phyloP scores from a whole-genome alignment of 2,888 invertebrate species.

The Tigriopus californicus region DNA sequence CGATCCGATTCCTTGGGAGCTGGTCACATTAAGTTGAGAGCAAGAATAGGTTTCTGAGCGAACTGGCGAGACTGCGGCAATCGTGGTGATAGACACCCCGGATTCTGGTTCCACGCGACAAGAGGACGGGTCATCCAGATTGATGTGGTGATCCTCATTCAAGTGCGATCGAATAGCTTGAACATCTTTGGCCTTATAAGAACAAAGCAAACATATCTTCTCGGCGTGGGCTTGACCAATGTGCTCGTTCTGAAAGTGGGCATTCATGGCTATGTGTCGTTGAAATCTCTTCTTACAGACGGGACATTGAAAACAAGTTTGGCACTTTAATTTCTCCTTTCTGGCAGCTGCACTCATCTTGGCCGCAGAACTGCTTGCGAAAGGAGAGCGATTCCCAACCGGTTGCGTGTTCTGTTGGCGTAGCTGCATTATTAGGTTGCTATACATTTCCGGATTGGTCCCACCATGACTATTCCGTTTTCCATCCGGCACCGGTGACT shows the following conservation, averaged over 20 bases:
- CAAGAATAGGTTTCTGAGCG: neutral
- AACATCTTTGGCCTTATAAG: constrained; percentile 72
- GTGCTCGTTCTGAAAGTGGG: constrained; percentile 67
- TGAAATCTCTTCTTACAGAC: constrained; percentile 80
- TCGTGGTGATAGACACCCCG: neutral
- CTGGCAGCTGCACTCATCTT: neutral
- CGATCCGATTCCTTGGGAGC: neutral
- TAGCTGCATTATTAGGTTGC: constrained; percentile 1
- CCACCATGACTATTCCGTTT: no score
- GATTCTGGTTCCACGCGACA: constrained; percentile 8
- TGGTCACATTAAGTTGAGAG: neutral
- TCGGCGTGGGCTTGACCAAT: constrained; percentile 49
- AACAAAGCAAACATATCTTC: constrained; percentile 62
- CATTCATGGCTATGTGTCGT: constrained; percentile 77
- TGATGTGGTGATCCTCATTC: constrained; percentile 74
- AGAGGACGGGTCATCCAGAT: constrained; percentile 73
- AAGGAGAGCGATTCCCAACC: neutral
- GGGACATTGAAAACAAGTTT: constrained; percentile 71
- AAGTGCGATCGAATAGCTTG: constrained; percentile 73
- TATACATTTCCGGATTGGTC: neutral
- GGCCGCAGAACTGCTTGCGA: neutral
- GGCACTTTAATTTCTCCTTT: constrained; percentile 10
- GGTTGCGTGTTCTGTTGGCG: neutral
- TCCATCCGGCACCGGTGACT: no score
- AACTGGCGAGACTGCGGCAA: no score